Percentiles rank a stretch among this genome's conserved stretches.
These are phyloP conservation scores for Xestoiulus laeticollis DNA, from an alignment of 2,888 invertebrate species.

Conservation along the genomic window DNA sequence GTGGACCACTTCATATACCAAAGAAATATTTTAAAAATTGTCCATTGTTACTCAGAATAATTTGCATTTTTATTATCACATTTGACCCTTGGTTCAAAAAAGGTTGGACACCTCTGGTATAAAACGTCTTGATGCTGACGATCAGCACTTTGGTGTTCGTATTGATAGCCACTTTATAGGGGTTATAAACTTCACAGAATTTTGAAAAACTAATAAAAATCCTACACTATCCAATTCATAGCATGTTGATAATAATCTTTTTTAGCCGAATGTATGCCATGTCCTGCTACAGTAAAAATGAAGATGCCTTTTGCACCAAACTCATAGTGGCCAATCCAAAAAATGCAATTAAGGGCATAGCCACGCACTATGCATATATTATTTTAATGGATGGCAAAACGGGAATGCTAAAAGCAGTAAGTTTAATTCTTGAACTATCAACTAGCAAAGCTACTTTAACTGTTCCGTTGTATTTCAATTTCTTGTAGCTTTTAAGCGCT, in stretches of 20 bases:
- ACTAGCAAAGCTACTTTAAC: conserved; percentile 48
- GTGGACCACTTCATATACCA: too few species aligned
- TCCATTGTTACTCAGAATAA: too few species aligned
- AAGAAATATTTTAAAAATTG: too few species aligned
- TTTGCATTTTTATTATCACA: too few species aligned
- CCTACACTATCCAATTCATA: background rate
- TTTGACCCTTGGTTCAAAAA: too few species aligned
- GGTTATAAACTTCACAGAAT: background rate
- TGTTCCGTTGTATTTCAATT: background rate
- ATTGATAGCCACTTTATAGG: background rate
- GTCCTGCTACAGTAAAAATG: conserved; percentile 27
- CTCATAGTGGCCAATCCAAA: conserved; percentile 33
- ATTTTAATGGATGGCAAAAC: conserved; percentile 45
- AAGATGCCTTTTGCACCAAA: conserved; percentile 45
- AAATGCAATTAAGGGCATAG: background rate
- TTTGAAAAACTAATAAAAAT: too few species aligned
- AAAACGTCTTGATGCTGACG: too few species aligned
- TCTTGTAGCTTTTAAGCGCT: conserved; percentile 62
- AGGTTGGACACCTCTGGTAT: too few species aligned
- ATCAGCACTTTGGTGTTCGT: background rate
- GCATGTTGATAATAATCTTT: background rate
- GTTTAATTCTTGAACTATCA: background rate
- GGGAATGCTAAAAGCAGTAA: conserved; percentile 35
- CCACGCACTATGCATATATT: conserved; percentile 43
- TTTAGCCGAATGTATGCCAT: conserved; percentile 36